Evolutionary conservation across 1,140 invertebrate genomes (phyloP).

Genomic region (Whitmania pigra): DNA sequence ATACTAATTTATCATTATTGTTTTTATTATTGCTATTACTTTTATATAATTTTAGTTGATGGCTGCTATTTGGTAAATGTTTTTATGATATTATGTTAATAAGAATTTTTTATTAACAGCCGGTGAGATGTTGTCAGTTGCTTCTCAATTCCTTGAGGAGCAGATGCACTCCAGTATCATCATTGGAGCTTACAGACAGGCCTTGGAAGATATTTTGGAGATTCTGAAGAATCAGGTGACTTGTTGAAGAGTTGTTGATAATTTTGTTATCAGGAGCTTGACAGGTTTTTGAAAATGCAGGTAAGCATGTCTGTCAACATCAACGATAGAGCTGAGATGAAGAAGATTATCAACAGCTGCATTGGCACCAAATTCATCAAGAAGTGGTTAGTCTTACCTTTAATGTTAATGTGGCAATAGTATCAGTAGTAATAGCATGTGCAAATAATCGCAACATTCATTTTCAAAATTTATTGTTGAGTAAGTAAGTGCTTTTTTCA

Average conservation of each 20-base stretch:
- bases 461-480: too few species aligned
- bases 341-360: slow-evolving; percentile 78
- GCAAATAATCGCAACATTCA: too few species aligned
- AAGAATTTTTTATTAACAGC: slow-evolving; percentile 40
- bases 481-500: too few species aligned
- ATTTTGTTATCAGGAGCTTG: neutral
- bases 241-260: neutral
- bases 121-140: slow-evolving; percentile 82
- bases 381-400: slow-evolving; percentile 62
- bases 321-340: slow-evolving; percentile 66
- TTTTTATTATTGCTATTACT: too few species aligned
- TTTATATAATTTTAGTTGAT: too few species aligned
- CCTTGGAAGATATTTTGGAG: slow-evolving; percentile 79
- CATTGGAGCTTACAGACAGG: slow-evolving; percentile 82
- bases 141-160: slow-evolving; percentile 81
- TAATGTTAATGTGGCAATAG: too few species aligned
- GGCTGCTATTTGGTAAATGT: too few species aligned
- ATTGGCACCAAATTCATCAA: slow-evolving; percentile 93
- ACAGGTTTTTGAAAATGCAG: neutral
- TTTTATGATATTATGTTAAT: neutral
- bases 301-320: slow-evolving; percentile 64
- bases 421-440: too few species aligned
- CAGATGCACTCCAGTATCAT: slow-evolving; percentile 95
- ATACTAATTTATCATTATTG: too few species aligned
- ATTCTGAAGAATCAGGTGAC: slow-evolving; percentile 65